phyloP scores from a whole-genome alignment of 2,888 invertebrate species.

The Ernsta delagoae region DNA sequence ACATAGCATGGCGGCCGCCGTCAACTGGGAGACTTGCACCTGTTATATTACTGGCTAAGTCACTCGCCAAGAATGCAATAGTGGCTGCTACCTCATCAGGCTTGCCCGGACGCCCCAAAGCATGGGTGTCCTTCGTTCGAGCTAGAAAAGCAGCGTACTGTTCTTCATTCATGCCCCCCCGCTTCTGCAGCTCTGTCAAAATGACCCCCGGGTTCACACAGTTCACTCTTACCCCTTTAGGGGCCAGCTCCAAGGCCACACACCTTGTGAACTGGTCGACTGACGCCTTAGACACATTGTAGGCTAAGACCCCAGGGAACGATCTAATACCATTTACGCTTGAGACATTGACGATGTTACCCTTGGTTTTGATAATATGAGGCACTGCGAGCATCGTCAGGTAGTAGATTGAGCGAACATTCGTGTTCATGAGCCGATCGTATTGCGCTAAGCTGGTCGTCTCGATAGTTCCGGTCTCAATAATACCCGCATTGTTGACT shows the following conservation, averaged over 20 bases:
- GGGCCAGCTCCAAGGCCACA: constrained; percentile 93
- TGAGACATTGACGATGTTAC: constrained; percentile 97
- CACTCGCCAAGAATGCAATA: constrained; percentile 96
- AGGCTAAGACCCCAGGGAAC: constrained; percentile 95
- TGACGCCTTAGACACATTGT: constrained; percentile 96
- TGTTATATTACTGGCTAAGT: constrained; percentile 95
- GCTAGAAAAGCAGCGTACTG: constrained; percentile 94
- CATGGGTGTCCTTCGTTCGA: constrained; percentile 94
- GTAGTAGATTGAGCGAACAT: constrained; percentile 92
- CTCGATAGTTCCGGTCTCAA: constrained; percentile 93
- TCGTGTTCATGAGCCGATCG: constrained; percentile 95
- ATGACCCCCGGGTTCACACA: constrained; percentile 97
- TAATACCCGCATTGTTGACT: constrained; percentile 95
- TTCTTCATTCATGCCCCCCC: constrained; percentile 93
- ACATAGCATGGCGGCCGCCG: constrained; percentile 97
- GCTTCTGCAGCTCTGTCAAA: constrained; percentile 93
- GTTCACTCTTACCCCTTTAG: constrained; percentile 94
- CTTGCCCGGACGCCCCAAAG: constrained; percentile 93
- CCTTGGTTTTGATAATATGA: constrained; percentile 92
- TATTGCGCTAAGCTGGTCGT: constrained; percentile 93
- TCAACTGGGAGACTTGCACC: constrained; percentile 96
- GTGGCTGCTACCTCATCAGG: constrained; percentile 94
- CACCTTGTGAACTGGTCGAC: constrained; percentile 98
- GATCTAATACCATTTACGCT: constrained; percentile 96
- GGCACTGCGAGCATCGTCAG: constrained; percentile 95